A percentile compares a stretch with the other conserved stretches of the same genome.
Evolutionary conservation across 1,140 invertebrate genomes (phyloP).

Genomic region (Maniola jurtina): DNA sequence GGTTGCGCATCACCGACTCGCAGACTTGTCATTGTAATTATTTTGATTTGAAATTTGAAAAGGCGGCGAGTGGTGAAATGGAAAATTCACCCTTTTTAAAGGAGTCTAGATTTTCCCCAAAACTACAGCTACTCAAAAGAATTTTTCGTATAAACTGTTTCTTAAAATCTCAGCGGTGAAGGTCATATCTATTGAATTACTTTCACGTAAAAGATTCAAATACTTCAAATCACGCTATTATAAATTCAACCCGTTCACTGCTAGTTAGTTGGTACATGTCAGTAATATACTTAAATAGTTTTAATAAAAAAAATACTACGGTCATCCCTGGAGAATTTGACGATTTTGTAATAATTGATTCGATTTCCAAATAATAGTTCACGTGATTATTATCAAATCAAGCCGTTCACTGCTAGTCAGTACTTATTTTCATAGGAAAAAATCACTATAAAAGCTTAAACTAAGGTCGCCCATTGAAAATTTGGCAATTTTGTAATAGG

Average conservation of each 20-base stretch:
- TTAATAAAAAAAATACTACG: too few species aligned
- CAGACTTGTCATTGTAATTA: constrained; percentile 39
- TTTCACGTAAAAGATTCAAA: too few species aligned
- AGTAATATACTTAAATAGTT: too few species aligned
- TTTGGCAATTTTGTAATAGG: too few species aligned
- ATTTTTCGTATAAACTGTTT: neutral
- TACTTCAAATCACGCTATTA: too few species aligned
- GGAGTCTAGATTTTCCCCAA: neutral
- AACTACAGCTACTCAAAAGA: neutral
- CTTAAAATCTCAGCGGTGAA: too few species aligned
- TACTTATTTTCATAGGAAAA: constrained; percentile 49
- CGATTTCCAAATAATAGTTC: neutral
- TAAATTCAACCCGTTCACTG: constrained; percentile 54
- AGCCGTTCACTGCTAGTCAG: constrained; percentile 62
- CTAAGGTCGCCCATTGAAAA: too few species aligned
- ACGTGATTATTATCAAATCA: constrained; percentile 69
- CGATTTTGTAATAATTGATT: constrained; percentile 6
- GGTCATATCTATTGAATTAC: too few species aligned
- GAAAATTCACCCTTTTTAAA: constrained; percentile 9
- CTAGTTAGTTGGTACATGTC: constrained; percentile 46
- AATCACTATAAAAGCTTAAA: too few species aligned
- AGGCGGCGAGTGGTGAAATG: constrained; percentile 19
- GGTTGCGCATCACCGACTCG: constrained; percentile 35
- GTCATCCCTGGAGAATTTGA: neutral
- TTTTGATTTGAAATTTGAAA: constrained; percentile 44